phyloP scores from a whole-genome alignment of 2,888 invertebrate species.

The Drosophila trichaetosa region DNA sequence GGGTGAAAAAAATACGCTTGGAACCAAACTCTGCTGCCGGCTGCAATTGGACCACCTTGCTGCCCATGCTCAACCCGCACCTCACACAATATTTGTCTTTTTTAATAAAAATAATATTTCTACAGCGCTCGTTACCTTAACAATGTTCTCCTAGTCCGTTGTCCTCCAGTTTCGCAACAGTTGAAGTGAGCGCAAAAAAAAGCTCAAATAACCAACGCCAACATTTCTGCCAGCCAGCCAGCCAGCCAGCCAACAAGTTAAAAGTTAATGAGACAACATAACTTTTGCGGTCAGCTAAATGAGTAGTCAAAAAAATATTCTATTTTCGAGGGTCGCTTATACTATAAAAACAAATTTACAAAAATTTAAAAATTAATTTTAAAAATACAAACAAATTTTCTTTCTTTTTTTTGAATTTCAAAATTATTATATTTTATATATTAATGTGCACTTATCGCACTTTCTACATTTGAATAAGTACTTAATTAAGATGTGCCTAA shows the following conservation, averaged over 20 bases:
- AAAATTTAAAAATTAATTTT: background rate
- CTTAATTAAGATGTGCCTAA: background rate
- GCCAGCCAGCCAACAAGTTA: conserved; percentile 63
- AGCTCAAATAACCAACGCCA: conserved; percentile 72
- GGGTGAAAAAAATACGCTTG: conserved; percentile 1
- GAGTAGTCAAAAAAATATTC: conserved; percentile 53
- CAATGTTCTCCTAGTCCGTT: conserved; percentile 68
- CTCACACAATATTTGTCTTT: conserved; percentile 76
- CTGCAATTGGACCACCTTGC: conserved; percentile 41
- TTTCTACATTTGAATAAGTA: background rate
- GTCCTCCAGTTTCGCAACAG: conserved; percentile 43
- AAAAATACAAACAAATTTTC: background rate
- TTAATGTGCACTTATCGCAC: background rate
- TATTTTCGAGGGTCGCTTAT: conserved; percentile 36
- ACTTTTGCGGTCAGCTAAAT: conserved; percentile 78
- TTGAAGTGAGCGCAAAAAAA: conserved; percentile 65
- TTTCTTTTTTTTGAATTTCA: background rate
- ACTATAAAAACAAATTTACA: background rate
- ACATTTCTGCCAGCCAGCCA: conserved; percentile 39
- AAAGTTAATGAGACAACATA: conserved; percentile 82
- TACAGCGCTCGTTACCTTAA: conserved; percentile 76
- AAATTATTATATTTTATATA: background rate
- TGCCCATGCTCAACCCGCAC: conserved; percentile 23
- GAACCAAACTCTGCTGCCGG: conserved; percentile 34
- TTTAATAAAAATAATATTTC: conserved; percentile 83